Percentiles rank a stretch among this genome's conserved stretches.
phyloP scores from a whole-genome alignment of 2,888 invertebrate species.

The Netelia inedita region DNA sequence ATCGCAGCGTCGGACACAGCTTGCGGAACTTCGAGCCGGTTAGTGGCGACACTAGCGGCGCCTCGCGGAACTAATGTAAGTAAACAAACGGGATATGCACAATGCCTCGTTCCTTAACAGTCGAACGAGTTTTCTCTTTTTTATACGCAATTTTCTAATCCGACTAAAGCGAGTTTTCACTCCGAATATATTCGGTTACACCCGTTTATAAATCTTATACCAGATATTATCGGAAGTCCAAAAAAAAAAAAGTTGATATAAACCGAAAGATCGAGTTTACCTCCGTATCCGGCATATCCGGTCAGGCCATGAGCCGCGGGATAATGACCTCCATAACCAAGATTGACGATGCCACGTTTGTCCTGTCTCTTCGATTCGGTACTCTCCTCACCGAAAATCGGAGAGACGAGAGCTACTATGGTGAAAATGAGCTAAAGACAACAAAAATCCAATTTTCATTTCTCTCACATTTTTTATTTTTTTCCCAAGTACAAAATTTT shows the following conservation, averaged over 20 bases:
- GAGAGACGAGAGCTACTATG: constrained; percentile 75
- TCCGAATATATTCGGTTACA: not conserved
- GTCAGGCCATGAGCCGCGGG: constrained; percentile 64
- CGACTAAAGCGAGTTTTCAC: constrained; percentile 17
- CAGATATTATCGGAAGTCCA: constrained; percentile 7
- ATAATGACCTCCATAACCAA: constrained; percentile 73
- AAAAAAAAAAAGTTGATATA: not conserved
- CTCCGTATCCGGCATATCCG: constrained; percentile 68
- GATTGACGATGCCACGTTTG: constrained; percentile 75
- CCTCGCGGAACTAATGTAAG: not conserved
- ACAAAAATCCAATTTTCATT: not conserved
- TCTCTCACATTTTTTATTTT: no score
- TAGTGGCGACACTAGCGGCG: not conserved
- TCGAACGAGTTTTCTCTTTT: constrained; percentile 23
- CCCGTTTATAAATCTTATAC: not conserved
- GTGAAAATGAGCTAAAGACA: constrained; percentile 73
- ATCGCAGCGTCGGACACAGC: not conserved
- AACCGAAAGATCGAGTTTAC: constrained; percentile 26
- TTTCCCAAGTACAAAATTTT: no score
- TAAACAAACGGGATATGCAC: constrained; percentile 20
- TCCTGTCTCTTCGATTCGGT: constrained; percentile 75
- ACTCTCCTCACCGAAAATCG: constrained; percentile 76
- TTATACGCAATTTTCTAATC: not conserved
- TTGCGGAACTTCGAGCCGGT: not conserved
- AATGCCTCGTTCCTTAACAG: constrained; percentile 16